Evolutionary conservation across 2,888 invertebrate species (phyloP), one percentile per base, ranked within the genome.

Genomic region (Apantesis nais): DNA sequence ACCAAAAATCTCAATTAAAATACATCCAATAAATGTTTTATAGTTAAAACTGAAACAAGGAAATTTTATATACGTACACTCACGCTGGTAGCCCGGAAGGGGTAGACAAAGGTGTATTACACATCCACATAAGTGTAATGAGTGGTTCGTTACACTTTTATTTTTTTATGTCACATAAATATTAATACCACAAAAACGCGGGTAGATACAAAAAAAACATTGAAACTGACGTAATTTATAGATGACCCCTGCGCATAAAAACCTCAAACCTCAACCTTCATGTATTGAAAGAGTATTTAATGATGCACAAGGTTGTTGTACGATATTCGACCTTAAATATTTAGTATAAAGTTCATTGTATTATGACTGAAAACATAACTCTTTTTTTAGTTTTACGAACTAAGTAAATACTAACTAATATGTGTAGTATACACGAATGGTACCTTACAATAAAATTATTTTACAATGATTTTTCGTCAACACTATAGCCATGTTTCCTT

Each of bases 401-500:
- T n/a, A n/a, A 34, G 34, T 34, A 52, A 52, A n/a, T 48, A 22
- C 22, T 9, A 52, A 52, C 48, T 2, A 52, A 22, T 52, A 52
- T 16, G n/a, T 25, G 12, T 12, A 25, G 25, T 58, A 29, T 29
- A 58, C 58, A 29, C 14, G 14, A 16, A 55, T 29, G 25, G 25
- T 25, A 29, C 58, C 58, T 25, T 58, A 58, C n/a, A 58, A 25
- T 25, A 16, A 22, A 25, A 65, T 16, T n/a, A 52, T 66, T 52
- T 34, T 44, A 34, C 22, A 64, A 11, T 31, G 65, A 22, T 14
- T 55, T 62, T 11, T 67, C 52, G 9, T 75, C 52, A 29, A 84
- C 62, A 60, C 74, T 60, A 48, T 72, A 81, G 22, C 79, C 78
- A 70, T 79, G 78, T 70, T 78, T 76, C 0, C 76, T 75, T 8